Evolutionary conservation across 2,797 vertebrate species (phyloP).

Genomic region (Kryptopterus vitreolus): DNA sequence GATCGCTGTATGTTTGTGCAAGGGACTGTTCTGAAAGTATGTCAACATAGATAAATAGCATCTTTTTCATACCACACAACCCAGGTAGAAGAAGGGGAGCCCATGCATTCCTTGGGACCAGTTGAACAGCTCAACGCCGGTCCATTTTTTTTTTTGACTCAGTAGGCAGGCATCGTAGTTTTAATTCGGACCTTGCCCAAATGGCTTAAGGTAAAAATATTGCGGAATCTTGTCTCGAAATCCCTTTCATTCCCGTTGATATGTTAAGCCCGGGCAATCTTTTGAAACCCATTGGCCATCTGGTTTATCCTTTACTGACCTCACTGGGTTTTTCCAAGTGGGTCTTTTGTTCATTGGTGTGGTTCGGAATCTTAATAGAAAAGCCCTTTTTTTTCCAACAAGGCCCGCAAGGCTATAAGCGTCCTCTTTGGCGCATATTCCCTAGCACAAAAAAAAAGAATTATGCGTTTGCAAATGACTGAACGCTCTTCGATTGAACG

Average conservation of each 20-base stretch:
- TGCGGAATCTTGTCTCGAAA: not conserved
- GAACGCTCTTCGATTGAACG: conserved; percentile 31
- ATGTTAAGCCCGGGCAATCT: not conserved
- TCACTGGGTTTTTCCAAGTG: conserved; percentile 4
- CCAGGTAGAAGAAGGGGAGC: too few relatives aligned
- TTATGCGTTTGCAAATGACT: conserved; percentile 38
- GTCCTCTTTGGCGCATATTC: conserved; percentile 2
- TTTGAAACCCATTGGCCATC: not conserved
- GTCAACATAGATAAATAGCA: too few relatives aligned
- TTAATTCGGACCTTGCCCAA: not conserved
- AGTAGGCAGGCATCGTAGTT: too few relatives aligned
- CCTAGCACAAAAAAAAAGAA: conserved; percentile 1
- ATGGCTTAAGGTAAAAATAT: not conserved
- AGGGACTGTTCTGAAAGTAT: too few relatives aligned
- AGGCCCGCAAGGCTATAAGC: not conserved
- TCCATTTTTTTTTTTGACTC: too few relatives aligned
- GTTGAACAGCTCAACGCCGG: too few relatives aligned
- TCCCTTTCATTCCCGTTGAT: not conserved
- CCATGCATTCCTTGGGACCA: too few relatives aligned
- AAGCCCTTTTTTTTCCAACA: conserved; percentile 22
- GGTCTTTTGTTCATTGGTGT: not conserved
- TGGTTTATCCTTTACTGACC: conserved; percentile 8
- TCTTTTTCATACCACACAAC: too few relatives aligned
- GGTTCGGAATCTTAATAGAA: conserved; percentile 20
- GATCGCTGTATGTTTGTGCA: too few relatives aligned